phyloP scores from a whole-genome alignment of 2,113 vertebrate species.

The Pteropus alecto region DNA sequence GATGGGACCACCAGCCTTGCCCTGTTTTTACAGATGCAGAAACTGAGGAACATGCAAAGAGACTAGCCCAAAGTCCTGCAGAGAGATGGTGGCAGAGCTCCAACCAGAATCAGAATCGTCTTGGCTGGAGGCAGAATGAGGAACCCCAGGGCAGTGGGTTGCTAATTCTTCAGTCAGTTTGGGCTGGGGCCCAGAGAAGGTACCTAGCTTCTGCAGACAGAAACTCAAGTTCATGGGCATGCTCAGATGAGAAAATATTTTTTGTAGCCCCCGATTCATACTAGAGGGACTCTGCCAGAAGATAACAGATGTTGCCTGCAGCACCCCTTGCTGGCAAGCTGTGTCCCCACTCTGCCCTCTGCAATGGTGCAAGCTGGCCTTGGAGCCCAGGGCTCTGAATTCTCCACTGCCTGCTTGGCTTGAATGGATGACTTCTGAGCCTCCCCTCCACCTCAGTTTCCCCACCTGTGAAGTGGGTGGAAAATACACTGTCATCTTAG shows the following conservation, averaged over 20 bases:
- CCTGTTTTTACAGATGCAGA: not conserved
- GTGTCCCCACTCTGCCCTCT: not conserved
- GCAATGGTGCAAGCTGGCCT: not conserved
- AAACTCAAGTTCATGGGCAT: not conserved
- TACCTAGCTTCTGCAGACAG: not conserved
- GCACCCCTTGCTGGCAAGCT: no score
- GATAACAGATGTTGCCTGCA: not conserved
- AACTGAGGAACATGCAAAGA: not conserved
- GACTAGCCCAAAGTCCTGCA: not conserved
- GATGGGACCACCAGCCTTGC: fast-evolving
- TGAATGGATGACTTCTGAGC: not conserved
- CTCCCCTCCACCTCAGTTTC: conserved; percentile 25
- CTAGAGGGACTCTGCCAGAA: not conserved
- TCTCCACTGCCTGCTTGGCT: not conserved
- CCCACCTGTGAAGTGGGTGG: conserved; percentile 39
- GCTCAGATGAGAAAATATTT: not conserved
- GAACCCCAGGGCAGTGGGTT: fast-evolving
- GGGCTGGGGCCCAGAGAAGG: no score
- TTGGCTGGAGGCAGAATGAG: not conserved
- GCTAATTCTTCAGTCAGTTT: not conserved
- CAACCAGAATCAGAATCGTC: not conserved
- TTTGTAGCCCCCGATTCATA: not conserved
- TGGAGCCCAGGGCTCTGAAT: not conserved
- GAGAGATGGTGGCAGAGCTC: not conserved
- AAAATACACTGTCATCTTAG: not conserved